These are phyloP conservation scores for human (Homo sapiens) DNA, from an alignment of 2,113 vertebrate species.

Conservation along the genomic window DNA sequence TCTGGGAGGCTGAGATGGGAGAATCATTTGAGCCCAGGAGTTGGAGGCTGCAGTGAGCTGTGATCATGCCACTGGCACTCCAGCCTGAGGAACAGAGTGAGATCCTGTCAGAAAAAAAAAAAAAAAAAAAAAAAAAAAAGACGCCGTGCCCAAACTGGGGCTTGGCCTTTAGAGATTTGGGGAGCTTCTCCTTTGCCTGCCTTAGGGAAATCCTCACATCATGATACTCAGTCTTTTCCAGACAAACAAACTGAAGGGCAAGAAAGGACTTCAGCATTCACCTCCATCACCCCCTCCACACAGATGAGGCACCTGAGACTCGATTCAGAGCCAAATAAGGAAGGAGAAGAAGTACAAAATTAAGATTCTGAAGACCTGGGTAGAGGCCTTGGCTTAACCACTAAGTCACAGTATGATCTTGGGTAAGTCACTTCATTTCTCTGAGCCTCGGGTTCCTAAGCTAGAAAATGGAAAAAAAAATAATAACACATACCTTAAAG, in stretches of 20 bases:
- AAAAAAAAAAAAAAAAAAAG: too few species aligned
- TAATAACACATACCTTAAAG: not conserved
- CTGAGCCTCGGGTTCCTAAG: not conserved
- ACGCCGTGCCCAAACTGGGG: too few species aligned
- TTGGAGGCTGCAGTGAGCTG: too few species aligned
- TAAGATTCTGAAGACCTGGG: not conserved
- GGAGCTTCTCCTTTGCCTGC: not conserved
- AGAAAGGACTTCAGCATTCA: not conserved
- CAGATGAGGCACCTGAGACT: not conserved
- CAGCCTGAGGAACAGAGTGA: too few species aligned
- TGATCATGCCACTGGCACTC: too few species aligned
- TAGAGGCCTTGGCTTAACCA: not conserved
- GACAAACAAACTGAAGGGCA: not conserved
- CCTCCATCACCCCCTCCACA: not conserved
- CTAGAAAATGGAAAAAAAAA: not conserved
- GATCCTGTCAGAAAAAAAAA: too few species aligned
- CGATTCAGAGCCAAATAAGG: not conserved
- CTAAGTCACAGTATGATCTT: not conserved
- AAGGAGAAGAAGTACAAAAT: too few species aligned
- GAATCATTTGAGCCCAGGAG: too few species aligned
- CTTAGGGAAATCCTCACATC: not conserved
- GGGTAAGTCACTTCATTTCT: not conserved
- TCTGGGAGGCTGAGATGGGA: too few species aligned
- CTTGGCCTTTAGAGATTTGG: not conserved
- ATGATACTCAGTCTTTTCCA: not conserved